phyloP scores from a whole-genome alignment of 2,113 vertebrate genomes.

The Empidonax traillii region DNA sequence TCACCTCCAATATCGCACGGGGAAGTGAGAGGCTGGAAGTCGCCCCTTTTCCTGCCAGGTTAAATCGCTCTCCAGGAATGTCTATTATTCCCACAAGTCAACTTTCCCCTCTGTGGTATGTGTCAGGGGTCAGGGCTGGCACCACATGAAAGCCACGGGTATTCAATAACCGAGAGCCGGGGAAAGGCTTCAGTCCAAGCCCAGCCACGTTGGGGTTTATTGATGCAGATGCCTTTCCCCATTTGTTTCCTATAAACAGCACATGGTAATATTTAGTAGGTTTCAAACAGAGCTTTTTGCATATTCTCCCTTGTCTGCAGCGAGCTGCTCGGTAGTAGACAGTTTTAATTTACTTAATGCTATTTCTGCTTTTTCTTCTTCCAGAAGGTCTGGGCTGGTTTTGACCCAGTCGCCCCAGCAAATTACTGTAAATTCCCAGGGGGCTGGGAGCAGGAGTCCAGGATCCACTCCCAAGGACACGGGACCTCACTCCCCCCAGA shows the following conservation, averaged over 20 bases:
- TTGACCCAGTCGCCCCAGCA: constrained; percentile 23
- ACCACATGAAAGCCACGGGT: constrained; percentile 74
- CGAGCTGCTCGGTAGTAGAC: constrained; percentile 71
- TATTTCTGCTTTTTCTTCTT: constrained; percentile 58
- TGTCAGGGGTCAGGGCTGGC: constrained; percentile 77
- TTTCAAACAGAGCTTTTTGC: constrained; percentile 77
- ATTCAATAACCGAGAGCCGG: constrained; percentile 74
- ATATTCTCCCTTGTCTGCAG: constrained; percentile 66
- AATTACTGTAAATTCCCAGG: neutral
- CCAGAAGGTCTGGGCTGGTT: constrained; percentile 18
- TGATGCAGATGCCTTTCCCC: constrained; percentile 78
- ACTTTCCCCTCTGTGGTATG: constrained; percentile 51
- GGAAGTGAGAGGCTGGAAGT: constrained; percentile 1
- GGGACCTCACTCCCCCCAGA: neutral
- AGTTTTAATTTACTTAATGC: constrained; percentile 71
- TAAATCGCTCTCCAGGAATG: constrained; percentile 71
- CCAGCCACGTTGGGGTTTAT: constrained; percentile 72
- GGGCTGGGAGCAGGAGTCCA: neutral
- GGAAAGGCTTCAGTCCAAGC: constrained; percentile 64
- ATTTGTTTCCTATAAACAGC: constrained; percentile 91
- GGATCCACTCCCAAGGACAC: neutral
- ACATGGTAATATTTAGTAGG: constrained; percentile 89
- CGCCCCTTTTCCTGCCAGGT: constrained; percentile 65
- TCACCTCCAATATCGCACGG: neutral
- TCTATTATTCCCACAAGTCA: constrained; percentile 64